Percentiles rank a stretch among this genome's conserved stretches.
Evolutionary conservation across 2,888 invertebrate species (phyloP).

Genomic region (Elmis aenea): DNA sequence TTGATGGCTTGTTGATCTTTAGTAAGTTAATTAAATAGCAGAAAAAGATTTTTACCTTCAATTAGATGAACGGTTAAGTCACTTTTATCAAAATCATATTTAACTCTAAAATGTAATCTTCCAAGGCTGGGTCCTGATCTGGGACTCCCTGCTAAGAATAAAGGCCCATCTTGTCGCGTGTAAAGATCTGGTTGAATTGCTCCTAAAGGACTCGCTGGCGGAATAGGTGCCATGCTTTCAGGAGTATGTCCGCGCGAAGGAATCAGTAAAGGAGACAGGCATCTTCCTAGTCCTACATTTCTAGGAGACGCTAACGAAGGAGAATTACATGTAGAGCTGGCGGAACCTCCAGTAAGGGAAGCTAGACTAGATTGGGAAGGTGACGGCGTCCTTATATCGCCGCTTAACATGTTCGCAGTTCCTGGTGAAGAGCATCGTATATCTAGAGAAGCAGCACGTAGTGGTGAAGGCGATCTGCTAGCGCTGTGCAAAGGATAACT

Average conservation of each 20-base stretch:
- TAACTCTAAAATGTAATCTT: conserved; percentile 75
- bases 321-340: conserved; percentile 44
- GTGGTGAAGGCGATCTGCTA: conserved; percentile 72
- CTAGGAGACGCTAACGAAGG: conserved; percentile 37
- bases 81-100: conserved; percentile 85
- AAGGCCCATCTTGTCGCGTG: conserved; percentile 71
- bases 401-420: conserved; percentile 34
- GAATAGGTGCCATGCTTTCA: conserved; percentile 44
- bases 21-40: too few species aligned
- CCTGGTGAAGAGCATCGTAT: conserved; percentile 61
- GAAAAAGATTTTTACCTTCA: too few species aligned
- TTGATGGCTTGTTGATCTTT: too few species aligned
- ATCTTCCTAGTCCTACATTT: conserved; percentile 34
- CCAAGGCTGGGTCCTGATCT: conserved; percentile 66
- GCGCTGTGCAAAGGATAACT: conserved; percentile 47
- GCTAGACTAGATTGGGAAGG: conserved; percentile 69
- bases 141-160: conserved; percentile 61
- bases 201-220: conserved; percentile 63
- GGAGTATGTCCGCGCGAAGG: conserved; percentile 54
- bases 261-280: conserved; percentile 73
- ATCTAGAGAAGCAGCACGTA: conserved; percentile 72
- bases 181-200: conserved; percentile 85
- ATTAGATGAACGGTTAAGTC: conserved; percentile 88
- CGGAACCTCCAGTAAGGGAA: conserved; percentile 51
- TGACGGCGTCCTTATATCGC: conserved; percentile 54